phyloP scores from a whole-genome alignment of 2,888 invertebrate genomes.

The Xanthia icteritia region DNA sequence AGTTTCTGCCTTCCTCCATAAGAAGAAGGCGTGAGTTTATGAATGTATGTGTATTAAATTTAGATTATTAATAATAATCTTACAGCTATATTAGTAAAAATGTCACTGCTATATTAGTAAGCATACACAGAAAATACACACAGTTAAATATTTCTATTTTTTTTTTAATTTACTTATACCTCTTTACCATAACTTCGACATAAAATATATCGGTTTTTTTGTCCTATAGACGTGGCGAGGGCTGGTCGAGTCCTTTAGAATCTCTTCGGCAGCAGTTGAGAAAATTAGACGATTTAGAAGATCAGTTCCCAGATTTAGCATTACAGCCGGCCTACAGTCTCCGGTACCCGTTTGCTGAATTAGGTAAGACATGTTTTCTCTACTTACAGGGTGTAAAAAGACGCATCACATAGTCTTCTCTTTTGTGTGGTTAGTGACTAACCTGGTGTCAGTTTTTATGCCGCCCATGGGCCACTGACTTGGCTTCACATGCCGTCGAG shows the following conservation, averaged over 20 bases:
- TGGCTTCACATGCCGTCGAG: too few relatives aligned
- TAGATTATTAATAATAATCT: not conserved
- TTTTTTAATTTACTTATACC: not conserved
- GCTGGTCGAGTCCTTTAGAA: constrained; percentile 94
- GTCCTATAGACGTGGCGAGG: constrained; percentile 81
- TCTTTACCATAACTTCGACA: not conserved
- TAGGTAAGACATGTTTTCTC: constrained; percentile 83
- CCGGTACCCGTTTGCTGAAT: constrained; percentile 95
- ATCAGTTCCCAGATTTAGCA: constrained; percentile 94
- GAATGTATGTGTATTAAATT: not conserved
- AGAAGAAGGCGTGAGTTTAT: too few relatives aligned
- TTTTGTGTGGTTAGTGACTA: too few relatives aligned
- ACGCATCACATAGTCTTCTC: not conserved
- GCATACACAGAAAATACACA: not conserved
- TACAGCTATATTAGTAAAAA: not conserved
- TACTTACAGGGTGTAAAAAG: not conserved
- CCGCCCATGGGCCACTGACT: too few relatives aligned
- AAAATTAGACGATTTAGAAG: constrained; percentile 95
- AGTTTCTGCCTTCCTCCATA: too few relatives aligned
- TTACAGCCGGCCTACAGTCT: constrained; percentile 94
- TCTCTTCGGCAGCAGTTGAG: constrained; percentile 94
- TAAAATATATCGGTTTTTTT: not conserved
- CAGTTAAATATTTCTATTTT: not conserved
- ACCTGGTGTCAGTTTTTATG: too few relatives aligned
- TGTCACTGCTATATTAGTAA: not conserved